Evolutionary conservation across 2,888 invertebrate species (phyloP).

Genomic region (Himalopsyche kuldschensis): DNA sequence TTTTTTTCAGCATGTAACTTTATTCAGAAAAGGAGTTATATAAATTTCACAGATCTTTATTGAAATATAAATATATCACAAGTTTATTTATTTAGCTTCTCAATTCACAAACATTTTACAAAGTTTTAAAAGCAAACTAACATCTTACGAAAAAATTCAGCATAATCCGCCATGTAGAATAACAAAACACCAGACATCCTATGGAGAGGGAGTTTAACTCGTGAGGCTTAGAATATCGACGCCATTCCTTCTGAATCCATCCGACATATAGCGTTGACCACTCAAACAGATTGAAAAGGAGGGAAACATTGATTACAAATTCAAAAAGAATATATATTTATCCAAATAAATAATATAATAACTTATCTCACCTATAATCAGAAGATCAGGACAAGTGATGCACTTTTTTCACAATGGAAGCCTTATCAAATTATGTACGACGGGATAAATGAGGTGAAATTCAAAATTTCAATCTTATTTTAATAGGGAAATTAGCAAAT

Average conservation of each 20-base stretch:
- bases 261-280: not conserved
- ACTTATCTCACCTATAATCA: not conserved
- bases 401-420: too few relatives aligned
- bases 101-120: slow-evolving; percentile 19
- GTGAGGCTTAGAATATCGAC: not conserved
- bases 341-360: not conserved
- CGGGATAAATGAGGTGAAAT: too few relatives aligned
- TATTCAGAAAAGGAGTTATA: slow-evolving; percentile 23
- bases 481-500: too few relatives aligned
- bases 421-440: too few relatives aligned
- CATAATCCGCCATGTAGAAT: not conserved
- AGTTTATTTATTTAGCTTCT: not conserved
- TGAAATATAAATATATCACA: slow-evolving; percentile 20
- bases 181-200: not conserved
- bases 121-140: slow-evolving; percentile 35
- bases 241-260: not conserved
- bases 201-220: not conserved
- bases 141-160: slow-evolving; percentile 36
- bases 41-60: not conserved
- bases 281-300: not conserved
- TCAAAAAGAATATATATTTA: not conserved
- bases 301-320: not conserved
- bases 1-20: slow-evolving; percentile 22
- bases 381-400: not conserved
- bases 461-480: too few relatives aligned